Percentiles rank a stretch among this genome's conserved stretches.
Conservation (phyloP, 2,113 vertebrate species). For the Archocentrus centrarchus region DNA sequence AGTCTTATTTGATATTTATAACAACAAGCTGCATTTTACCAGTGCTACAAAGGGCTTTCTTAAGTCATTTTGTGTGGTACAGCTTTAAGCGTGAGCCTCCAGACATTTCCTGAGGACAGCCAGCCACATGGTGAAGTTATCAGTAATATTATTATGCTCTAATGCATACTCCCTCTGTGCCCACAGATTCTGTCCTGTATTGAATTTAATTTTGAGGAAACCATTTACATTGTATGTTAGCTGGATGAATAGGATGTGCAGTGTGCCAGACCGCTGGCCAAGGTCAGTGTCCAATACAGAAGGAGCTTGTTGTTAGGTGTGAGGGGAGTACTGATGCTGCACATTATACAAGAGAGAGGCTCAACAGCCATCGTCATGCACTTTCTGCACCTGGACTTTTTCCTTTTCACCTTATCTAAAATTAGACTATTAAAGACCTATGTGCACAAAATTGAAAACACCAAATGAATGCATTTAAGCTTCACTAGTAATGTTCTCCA, state of each 20-base stretch:
- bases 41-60: background rate
- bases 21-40: background rate
- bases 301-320: constrained; percentile 44
- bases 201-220: constrained; percentile 75
- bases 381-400: background rate
- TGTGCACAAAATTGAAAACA: background rate
- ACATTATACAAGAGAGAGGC: background rate
- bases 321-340: constrained; percentile 60
- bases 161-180: constrained; percentile 64
- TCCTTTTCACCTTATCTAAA: background rate
- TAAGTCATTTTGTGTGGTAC: background rate
- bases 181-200: constrained; percentile 49
- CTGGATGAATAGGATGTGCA: constrained; percentile 36
- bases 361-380: background rate
- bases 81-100: background rate
- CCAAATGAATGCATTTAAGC: background rate
- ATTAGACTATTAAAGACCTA: background rate
- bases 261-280: constrained; percentile 52
- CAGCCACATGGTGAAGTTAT: constrained; percentile 3
- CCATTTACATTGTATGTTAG: constrained; percentile 71
- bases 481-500: background rate
- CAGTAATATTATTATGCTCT: constrained; percentile 66
- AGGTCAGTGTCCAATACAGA: constrained; percentile 59
- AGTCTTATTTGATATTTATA: background rate
- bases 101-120: constrained; percentile 24